Evolutionary conservation across 2,888 invertebrate genomes (phyloP).

Genomic region (Latrodectus hesperus): DNA sequence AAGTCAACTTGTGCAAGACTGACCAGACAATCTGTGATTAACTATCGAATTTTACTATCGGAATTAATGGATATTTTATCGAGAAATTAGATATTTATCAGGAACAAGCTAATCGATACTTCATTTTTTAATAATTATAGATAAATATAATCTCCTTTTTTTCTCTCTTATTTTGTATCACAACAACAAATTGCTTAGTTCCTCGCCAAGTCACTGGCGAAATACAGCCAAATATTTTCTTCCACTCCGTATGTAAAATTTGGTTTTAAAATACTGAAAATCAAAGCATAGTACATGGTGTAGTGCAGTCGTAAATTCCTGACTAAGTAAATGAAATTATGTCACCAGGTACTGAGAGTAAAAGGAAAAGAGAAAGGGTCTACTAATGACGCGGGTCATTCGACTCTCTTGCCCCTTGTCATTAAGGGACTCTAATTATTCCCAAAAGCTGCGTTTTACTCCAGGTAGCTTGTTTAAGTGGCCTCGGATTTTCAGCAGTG

Average conservation of each 20-base stretch:
- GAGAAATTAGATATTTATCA: no score
- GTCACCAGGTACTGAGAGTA: background rate
- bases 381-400: conserved; percentile 35
- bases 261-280: conserved; percentile 25
- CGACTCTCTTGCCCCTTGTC: conserved; percentile 11
- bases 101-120: no score
- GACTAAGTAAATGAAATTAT: conserved; percentile 45
- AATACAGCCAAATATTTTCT: no score
- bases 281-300: background rate
- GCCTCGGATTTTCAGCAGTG: conserved; percentile 3
- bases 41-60: no score
- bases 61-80: no score
- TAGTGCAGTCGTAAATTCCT: conserved; percentile 19
- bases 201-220: background rate
- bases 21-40: no score
- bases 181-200: conserved; percentile 1
- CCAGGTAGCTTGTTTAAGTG: conserved; percentile 17
- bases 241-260: no score
- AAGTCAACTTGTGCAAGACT: no score
- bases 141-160: background rate
- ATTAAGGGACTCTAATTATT: conserved; percentile 48
- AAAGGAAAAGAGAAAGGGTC: background rate
- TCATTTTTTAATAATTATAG: no score
- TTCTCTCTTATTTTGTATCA: background rate
- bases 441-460: conserved; percentile 29